Conservation (phyloP, 2,888 invertebrate species). For the Metacarcinus magister region DNA sequence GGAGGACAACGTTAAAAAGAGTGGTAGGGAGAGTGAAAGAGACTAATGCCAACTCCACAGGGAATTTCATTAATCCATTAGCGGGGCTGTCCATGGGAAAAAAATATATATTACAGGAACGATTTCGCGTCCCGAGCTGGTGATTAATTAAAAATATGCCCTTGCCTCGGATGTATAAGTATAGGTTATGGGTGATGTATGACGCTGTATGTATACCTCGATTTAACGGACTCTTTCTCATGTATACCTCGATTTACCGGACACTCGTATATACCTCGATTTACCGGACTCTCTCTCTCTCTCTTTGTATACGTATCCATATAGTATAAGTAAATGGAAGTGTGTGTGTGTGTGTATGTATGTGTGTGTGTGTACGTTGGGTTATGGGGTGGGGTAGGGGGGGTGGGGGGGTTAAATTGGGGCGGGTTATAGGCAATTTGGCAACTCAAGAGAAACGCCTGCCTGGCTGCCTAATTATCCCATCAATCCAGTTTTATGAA, state of each 20-base stretch:
- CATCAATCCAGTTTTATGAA: conserved; percentile 73
- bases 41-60: conserved; percentile 74
- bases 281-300: no score
- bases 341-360: background rate
- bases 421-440: conserved; percentile 52
- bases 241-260: no score
- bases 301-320: background rate
- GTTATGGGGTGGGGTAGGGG: background rate
- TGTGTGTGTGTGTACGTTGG: background rate
- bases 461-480: conserved; percentile 59
- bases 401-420: conserved; percentile 42
- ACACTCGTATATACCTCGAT: no score
- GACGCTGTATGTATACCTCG: background rate
- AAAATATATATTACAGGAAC: conserved; percentile 63
- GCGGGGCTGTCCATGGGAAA: conserved; percentile 39
- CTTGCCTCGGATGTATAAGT: conserved; percentile 1
- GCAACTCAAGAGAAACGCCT: conserved; percentile 65
- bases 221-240: no score
- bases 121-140: background rate
- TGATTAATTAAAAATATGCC: conserved; percentile 58
- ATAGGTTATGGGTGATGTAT: conserved; percentile 8
- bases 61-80: conserved; percentile 76
- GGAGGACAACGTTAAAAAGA: background rate
- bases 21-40: conserved; percentile 49
- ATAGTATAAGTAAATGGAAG: background rate